Percentiles rank a stretch among this genome's conserved stretches.
Conservation (phyloP, 2,888 invertebrate genomes). For the Limnephilus lunatus region DNA sequence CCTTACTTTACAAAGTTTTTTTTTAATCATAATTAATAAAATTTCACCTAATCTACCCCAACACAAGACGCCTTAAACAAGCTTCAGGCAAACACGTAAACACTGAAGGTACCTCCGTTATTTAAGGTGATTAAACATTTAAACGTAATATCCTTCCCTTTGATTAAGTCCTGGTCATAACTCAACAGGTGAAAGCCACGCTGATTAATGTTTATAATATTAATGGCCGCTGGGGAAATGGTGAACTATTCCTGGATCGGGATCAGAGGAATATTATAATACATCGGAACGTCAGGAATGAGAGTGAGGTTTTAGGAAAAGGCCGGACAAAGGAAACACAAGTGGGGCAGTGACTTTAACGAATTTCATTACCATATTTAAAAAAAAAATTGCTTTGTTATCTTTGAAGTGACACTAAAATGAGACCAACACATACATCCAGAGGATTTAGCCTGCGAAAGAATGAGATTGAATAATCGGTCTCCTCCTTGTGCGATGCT, state of each 20-base stretch:
- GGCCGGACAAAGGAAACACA: not conserved
- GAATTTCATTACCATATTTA: not conserved
- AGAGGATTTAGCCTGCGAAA: no score
- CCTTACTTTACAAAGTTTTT: not conserved
- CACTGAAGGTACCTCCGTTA: not conserved
- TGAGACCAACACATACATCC: no score
- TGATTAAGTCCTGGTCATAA: not conserved
- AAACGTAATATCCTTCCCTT: not conserved
- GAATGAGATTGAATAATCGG: no score
- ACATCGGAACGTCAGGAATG: not conserved
- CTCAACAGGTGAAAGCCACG: not conserved
- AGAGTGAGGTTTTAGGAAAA: not conserved
- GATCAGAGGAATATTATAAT: not conserved
- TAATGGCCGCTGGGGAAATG: not conserved
- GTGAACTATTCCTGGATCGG: not conserved
- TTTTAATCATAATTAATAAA: not conserved
- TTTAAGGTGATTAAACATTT: not conserved
- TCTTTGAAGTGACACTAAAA: no score
- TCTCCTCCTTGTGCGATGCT: no score
- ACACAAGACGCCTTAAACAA: not conserved
- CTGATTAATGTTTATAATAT: not conserved
- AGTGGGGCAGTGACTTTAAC: not conserved
- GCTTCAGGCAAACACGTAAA: not conserved
- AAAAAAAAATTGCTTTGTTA: no score
- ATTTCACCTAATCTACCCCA: not conserved